Percentiles rank a stretch among this genome's conserved stretches.
Evolutionary conservation across 2,113 vertebrate species (phyloP).

Genomic region (Centropus bengalensis): DNA sequence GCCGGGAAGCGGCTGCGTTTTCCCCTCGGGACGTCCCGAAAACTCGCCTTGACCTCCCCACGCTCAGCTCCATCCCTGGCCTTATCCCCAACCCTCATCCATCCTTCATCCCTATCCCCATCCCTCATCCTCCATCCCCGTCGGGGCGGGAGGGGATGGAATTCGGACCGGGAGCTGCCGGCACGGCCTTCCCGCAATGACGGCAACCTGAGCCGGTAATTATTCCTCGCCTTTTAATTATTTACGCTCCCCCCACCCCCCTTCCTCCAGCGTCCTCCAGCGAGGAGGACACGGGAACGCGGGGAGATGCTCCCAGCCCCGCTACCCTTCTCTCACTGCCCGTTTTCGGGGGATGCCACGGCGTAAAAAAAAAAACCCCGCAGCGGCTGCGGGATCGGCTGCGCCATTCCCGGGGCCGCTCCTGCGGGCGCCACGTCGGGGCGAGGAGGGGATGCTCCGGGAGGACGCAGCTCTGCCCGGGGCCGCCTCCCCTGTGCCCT

Average conservation of each 20-base stretch:
- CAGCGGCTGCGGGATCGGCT: not conserved
- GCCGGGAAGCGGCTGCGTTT: not conserved
- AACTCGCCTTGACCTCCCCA: too few relatives aligned
- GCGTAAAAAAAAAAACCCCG: not conserved
- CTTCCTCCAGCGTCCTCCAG: not conserved
- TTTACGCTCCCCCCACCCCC: slow-evolving; percentile 70
- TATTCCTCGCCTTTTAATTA: slow-evolving; percentile 92
- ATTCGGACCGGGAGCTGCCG: slow-evolving; percentile 66
- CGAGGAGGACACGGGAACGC: not conserved
- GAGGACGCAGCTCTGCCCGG: not conserved
- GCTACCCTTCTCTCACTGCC: not conserved
- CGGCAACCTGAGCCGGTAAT: slow-evolving; percentile 92
- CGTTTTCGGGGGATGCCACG: not conserved
- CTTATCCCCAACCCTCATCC: too few relatives aligned
- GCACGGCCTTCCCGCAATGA: slow-evolving; percentile 73
- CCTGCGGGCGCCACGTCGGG: too few relatives aligned
- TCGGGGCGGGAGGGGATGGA: not conserved
- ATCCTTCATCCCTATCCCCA: too few relatives aligned
- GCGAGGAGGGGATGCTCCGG: too few relatives aligned
- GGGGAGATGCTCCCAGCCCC: not conserved
- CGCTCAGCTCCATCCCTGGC: too few relatives aligned
- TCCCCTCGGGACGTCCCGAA: not conserved
- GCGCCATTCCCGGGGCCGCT: not conserved
- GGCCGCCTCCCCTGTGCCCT: not conserved
- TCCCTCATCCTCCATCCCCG: not conserved